Conservation (phyloP, 2,888 invertebrate genomes). For the Parnassius mnemosyne region DNA sequence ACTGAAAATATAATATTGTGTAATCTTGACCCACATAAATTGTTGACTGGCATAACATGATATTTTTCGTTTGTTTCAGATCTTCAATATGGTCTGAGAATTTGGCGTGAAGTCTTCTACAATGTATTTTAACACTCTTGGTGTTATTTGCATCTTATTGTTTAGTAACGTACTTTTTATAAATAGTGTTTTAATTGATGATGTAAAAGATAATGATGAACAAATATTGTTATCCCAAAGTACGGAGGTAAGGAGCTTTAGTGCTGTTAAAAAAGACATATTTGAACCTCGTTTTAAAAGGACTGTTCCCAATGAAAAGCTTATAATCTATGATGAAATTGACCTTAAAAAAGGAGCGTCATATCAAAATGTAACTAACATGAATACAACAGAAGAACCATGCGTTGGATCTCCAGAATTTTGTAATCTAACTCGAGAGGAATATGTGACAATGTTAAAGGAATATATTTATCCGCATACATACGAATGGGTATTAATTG, state of each 20-base stretch:
- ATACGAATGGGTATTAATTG: constrained; percentile 89
- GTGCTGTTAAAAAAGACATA: neutral
- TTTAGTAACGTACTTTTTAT: neutral
- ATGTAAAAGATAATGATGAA: neutral
- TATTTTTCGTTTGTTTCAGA: constrained; percentile 12
- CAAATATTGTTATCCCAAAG: neutral
- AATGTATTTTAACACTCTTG: constrained; percentile 5
- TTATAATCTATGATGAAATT: constrained; percentile 21
- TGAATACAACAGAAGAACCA: constrained; percentile 35
- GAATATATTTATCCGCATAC: constrained; percentile 85
- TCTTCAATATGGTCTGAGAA: neutral
- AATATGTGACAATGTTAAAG: constrained; percentile 81
- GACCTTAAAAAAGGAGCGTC: neutral
- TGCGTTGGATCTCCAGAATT: constrained; percentile 68
- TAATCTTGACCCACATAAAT: neutral
- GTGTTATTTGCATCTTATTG: neutral
- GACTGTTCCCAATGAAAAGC: neutral
- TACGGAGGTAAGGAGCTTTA: neutral
- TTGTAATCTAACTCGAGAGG: constrained; percentile 77
- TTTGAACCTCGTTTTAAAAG: neutral
- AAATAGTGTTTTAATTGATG: neutral
- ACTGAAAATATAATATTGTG: neutral
- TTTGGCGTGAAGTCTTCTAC: neutral
- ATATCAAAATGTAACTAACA: neutral
- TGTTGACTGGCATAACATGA: neutral